Evolutionary conservation across 2,888 invertebrate genomes (phyloP), one percentile per base, ranked within the genome.

Genomic region (Fissipunctia ypsillon): DNA sequence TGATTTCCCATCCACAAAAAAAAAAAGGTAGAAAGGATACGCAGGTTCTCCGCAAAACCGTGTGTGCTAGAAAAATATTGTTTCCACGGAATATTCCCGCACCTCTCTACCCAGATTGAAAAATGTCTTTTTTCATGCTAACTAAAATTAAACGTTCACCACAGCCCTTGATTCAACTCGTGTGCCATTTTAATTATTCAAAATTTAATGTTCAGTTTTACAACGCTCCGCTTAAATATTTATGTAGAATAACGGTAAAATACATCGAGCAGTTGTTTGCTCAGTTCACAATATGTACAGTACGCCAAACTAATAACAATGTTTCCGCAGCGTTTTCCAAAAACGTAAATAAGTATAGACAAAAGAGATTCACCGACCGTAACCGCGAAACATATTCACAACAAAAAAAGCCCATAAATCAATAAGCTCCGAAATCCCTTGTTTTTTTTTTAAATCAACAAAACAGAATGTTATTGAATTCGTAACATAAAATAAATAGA

Each of bases 391-490:
- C 50, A 35, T 38, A 52, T 57, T 54, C 75, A 69, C 57, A 69
- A 63, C 81, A 75, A 67, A 50, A 61, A 69, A 69, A 70, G 0
- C 35, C 60, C 48, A 57, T 65, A 79, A 80, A 73, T 63, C 70
- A 82, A 54, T 35, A 61, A 70, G 19, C 31, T 3, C 19, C 31
- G 0, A 56, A 57, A 54, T 38, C 50, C 52, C 10, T 70, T 54
- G 28, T 50, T 71, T 69, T 64, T 50, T 71, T 69, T 64, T 41
- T 59, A 48, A 45, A 65, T 70, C 31, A 61, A 65, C 59, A 63
- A 59, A 68, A 72, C 56, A 45, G 73, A 83, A 73, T 79, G 31
- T 70, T 73, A 80, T 85, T 80, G 74, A 83, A 87, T 80, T 76
- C 50, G 71, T 65, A 66, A 76, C 64, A 65, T 52, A 68, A 71